Evolutionary conservation across 2,888 invertebrate species (phyloP).

Genomic region (Periphyllus acericola): DNA sequence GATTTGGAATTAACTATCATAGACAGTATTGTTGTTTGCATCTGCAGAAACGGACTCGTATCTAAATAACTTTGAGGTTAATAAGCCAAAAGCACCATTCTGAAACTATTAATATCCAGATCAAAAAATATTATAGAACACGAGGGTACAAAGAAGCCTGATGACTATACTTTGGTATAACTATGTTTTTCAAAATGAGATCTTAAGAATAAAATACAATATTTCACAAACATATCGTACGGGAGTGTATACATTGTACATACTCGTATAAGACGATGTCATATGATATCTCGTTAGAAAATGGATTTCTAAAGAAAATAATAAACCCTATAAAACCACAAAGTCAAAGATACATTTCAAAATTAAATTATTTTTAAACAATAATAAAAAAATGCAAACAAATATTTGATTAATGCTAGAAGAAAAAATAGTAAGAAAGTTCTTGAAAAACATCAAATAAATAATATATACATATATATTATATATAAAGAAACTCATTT

Average conservation of each 20-base stretch:
- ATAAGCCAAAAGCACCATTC: neutral
- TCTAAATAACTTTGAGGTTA: neutral
- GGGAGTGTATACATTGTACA: neutral
- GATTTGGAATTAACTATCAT: neutral
- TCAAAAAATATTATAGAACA: neutral
- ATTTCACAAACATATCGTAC: neutral
- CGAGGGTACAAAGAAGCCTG: neutral
- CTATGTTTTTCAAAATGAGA: neutral
- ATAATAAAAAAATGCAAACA: no score
- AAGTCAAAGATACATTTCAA: neutral
- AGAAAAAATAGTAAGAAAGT: no score
- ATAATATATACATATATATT: no score
- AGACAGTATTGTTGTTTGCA: neutral
- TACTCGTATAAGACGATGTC: neutral
- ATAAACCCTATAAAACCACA: neutral
- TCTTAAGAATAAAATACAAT: neutral
- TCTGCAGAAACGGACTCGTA: neutral
- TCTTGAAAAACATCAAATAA: no score
- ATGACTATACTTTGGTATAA: neutral
- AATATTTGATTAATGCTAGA: no score
- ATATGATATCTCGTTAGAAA: neutral
- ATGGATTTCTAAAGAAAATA: neutral
- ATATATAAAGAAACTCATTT: no score
- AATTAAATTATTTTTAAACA: neutral
- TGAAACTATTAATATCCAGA: neutral